phyloP scores from a whole-genome alignment of 2,797 vertebrate genomes.

The Botia kubotai region DNA sequence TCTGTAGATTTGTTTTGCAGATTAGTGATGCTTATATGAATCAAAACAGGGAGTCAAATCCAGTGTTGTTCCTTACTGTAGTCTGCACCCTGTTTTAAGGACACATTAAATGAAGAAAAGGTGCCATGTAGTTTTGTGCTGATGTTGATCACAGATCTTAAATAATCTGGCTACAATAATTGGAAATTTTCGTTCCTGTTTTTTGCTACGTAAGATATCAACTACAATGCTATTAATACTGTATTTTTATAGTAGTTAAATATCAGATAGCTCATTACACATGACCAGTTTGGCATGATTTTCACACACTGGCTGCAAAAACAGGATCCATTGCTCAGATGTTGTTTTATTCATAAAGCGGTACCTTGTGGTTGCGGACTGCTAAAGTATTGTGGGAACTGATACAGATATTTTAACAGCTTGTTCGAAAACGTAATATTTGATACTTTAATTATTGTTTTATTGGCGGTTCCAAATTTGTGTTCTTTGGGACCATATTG shows the following conservation, averaged over 20 bases:
- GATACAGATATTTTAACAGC: constrained; percentile 40
- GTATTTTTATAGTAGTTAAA: too few species aligned
- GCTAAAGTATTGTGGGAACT: constrained; percentile 21
- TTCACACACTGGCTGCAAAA: constrained; percentile 32
- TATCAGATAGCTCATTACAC: too few species aligned
- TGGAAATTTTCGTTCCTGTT: not conserved
- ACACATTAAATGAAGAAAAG: constrained; percentile 13
- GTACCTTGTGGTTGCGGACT: constrained; percentile 33
- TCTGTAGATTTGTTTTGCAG: constrained; percentile 47
- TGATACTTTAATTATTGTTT: constrained; percentile 17
- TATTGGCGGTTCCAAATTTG: constrained; percentile 12
- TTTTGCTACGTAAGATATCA: not conserved
- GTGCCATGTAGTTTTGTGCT: not conserved
- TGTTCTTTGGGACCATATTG: constrained; percentile 20
- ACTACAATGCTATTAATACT: not conserved
- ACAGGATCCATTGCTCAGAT: constrained; percentile 44
- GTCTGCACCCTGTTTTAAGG: constrained; percentile 8
- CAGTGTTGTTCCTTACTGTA: constrained; percentile 19
- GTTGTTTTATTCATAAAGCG: constrained; percentile 57
- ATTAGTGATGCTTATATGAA: constrained; percentile 41
- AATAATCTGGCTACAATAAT: not conserved
- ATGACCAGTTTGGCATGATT: constrained; percentile 1
- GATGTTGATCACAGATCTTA: not conserved
- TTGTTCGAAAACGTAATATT: constrained; percentile 32
- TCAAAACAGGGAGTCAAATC: constrained; percentile 2